phyloP scores from a whole-genome alignment of 2,797 vertebrate genomes.

The Lemur catta region DNA sequence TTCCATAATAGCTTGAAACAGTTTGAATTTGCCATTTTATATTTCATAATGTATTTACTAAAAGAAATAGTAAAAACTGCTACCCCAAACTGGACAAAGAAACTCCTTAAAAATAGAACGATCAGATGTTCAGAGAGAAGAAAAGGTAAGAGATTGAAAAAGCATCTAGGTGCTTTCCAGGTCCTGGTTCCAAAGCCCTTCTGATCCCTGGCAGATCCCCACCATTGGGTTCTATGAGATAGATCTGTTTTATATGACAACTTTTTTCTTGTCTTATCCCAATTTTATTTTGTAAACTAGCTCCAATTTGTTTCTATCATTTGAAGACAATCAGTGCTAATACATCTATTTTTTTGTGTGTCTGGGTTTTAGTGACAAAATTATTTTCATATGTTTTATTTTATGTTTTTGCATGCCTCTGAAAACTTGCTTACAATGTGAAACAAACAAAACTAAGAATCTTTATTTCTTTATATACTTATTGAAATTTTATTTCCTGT shows the following conservation, averaged over 20 bases:
- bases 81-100: background rate
- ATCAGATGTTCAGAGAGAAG: background rate
- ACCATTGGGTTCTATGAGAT: background rate
- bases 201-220: background rate
- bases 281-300: conserved; percentile 38
- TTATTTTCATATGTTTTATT: background rate
- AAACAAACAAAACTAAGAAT: background rate
- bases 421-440: background rate
- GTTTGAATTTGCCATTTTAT: background rate
- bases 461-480: background rate
- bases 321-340: background rate
- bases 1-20: background rate
- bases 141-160: background rate
- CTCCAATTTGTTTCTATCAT: background rate
- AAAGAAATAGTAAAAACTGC: background rate
- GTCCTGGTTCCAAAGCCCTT: background rate
- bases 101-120: background rate
- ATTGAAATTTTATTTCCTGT: background rate
- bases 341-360: background rate
- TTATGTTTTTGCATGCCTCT: background rate
- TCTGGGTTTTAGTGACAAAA: background rate
- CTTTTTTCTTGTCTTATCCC: background rate
- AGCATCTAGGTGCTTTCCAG: background rate
- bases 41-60: background rate
- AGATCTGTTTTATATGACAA: background rate